These are phyloP conservation scores for Ptilorrhoa leucosticta DNA, from an alignment of 2,113 vertebrate genomes.

Conservation along the genomic window DNA sequence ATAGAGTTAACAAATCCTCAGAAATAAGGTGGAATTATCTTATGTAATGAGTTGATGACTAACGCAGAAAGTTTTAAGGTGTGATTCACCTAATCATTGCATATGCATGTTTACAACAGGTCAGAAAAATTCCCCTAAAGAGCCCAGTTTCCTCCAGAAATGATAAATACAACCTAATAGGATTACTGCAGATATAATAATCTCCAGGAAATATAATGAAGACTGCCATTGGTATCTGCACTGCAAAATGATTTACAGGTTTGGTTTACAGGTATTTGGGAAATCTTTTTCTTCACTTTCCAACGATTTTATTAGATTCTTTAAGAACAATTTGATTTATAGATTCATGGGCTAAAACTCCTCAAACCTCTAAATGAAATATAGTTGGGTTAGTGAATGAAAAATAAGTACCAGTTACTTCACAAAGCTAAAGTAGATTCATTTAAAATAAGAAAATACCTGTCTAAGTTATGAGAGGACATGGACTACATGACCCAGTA, in stretches of 20 bases:
- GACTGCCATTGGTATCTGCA: not conserved
- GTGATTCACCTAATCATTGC: not conserved
- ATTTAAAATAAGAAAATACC: not conserved
- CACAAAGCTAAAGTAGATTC: not conserved
- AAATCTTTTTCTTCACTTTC: not conserved
- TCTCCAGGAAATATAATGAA: not conserved
- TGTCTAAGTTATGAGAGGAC: not conserved
- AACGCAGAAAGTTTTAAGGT: not conserved
- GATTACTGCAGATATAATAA: not conserved
- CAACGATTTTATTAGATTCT: not conserved
- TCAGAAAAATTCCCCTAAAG: not conserved
- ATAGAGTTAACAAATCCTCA: not conserved
- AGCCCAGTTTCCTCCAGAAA: not conserved
- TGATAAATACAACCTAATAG: not conserved
- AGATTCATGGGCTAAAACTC: not conserved
- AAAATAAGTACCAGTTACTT: not conserved
- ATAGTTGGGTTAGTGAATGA: not conserved
- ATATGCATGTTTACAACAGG: not conserved
- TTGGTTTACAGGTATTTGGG: not conserved
- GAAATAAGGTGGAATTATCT: not conserved
- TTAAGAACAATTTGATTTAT: not conserved
- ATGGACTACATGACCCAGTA: not conserved
- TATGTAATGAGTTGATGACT: not conserved
- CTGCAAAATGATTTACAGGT: not conserved
- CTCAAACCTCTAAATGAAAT: not conserved